These are phyloP conservation scores for Phrynocephalus guinanensis DNA, from an alignment of 2,797 vertebrate genomes.

Conservation along the genomic window DNA sequence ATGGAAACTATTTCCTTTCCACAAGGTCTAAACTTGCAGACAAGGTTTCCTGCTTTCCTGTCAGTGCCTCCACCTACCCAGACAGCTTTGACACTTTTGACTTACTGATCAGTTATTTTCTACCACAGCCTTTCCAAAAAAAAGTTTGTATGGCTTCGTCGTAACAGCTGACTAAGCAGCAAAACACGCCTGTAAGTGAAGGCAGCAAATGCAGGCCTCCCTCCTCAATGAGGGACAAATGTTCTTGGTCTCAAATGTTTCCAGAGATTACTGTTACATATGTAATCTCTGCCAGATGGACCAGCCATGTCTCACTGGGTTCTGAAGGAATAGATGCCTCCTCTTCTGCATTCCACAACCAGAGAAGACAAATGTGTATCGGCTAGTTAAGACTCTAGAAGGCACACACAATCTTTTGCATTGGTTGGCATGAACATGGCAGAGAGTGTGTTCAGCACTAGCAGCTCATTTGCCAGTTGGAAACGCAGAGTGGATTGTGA, in stretches of 20 bases:
- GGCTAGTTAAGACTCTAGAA: slow-evolving; percentile 3
- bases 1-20: slow-evolving; percentile 69
- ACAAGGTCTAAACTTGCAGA: slow-evolving; percentile 63
- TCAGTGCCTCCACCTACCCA: slow-evolving; percentile 79
- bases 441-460: background rate
- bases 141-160: slow-evolving; percentile 62
- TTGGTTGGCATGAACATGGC: background rate
- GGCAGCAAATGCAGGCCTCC: slow-evolving; percentile 52
- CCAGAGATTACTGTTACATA: slow-evolving; percentile 12
- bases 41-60: slow-evolving; percentile 81
- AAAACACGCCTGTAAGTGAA: slow-evolving; percentile 44
- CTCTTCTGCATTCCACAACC: background rate
- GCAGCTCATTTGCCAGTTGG: no score
- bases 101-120: slow-evolving; percentile 84
- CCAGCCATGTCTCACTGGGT: background rate
- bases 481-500: background rate
- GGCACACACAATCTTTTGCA: background rate
- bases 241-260: slow-evolving; percentile 42
- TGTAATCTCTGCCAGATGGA: slow-evolving; percentile 22
- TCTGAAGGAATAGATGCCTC: slow-evolving; percentile 22
- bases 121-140: slow-evolving; percentile 79
- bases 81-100: slow-evolving; percentile 82
- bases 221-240: slow-evolving; percentile 29
- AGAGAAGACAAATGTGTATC: background rate
- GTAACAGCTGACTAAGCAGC: slow-evolving; percentile 85